These are phyloP conservation scores for Poecilia wingei DNA, from an alignment of 2,797 vertebrate genomes.

Conservation along the genomic window DNA sequence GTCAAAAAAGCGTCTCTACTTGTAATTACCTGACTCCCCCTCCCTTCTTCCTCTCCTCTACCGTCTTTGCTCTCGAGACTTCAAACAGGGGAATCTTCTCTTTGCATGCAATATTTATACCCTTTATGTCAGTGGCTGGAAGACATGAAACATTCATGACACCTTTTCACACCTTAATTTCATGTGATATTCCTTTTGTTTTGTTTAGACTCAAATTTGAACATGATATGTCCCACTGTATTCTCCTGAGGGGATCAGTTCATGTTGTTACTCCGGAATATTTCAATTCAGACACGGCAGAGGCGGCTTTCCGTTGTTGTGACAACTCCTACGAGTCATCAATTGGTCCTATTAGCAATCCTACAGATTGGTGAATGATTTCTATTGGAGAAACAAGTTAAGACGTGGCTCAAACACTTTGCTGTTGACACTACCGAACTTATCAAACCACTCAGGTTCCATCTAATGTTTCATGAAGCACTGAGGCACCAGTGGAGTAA, in stretches of 20 bases:
- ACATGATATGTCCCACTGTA: slow-evolving; percentile 54
- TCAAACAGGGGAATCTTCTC: slow-evolving; percentile 77
- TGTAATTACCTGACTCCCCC: slow-evolving; percentile 80
- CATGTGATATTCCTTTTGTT: slow-evolving; percentile 78
- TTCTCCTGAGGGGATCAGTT: slow-evolving; percentile 57
- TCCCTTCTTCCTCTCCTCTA: slow-evolving; percentile 59
- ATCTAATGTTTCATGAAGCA: neutral
- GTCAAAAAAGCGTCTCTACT: slow-evolving; percentile 76
- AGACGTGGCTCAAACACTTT: neutral
- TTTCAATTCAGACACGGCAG: slow-evolving; percentile 41
- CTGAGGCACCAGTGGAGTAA: neutral
- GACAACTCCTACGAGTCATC: slow-evolving; percentile 23
- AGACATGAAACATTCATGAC: slow-evolving; percentile 74
- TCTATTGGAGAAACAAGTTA: neutral
- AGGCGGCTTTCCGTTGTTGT: slow-evolving; percentile 16
- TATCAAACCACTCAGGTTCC: neutral
- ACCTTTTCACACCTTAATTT: slow-evolving; percentile 77
- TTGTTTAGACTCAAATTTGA: slow-evolving; percentile 75
- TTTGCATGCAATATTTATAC: slow-evolving; percentile 82
- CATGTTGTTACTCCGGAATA: slow-evolving; percentile 51
- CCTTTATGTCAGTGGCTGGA: slow-evolving; percentile 79
- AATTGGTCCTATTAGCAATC: slow-evolving; percentile 22
- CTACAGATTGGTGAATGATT: neutral
- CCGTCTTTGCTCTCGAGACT: slow-evolving; percentile 76
- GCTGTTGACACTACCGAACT: neutral